These are phyloP conservation scores for Streptopelia turtur DNA, from an alignment of 2,797 vertebrate species.

Conservation along the genomic window DNA sequence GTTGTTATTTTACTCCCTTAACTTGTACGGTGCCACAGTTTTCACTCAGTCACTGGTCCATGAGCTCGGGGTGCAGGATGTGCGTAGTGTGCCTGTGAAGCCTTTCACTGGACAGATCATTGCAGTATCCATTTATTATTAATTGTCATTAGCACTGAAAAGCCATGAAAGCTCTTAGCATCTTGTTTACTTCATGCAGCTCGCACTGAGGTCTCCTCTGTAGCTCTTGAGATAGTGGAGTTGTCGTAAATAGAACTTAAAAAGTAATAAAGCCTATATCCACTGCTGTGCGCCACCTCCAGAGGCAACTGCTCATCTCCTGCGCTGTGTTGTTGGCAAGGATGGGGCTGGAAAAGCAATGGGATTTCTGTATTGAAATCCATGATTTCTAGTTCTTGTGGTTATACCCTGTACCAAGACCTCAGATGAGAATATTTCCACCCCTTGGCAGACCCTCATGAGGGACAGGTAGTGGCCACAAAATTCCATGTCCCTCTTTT, in stretches of 20 bases:
- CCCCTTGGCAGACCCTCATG: not conserved
- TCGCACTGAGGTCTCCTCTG: constrained; percentile 31
- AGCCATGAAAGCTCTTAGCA: constrained; percentile 54
- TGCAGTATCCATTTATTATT: constrained; percentile 59
- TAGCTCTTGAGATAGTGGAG: constrained; percentile 30
- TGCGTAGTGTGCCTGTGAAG: not conserved
- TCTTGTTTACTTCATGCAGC: constrained; percentile 56
- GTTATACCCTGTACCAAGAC: not conserved
- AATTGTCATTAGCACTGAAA: constrained; percentile 64
- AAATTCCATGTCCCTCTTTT: not conserved
- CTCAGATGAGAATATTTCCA: not conserved
- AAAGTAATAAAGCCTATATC: not conserved
- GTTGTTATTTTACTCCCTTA: not conserved
- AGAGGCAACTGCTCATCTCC: not conserved
- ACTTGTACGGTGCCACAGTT: not conserved
- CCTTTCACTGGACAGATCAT: not conserved
- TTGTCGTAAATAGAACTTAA: constrained; percentile 48
- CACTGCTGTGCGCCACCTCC: not conserved
- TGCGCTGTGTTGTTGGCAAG: not conserved
- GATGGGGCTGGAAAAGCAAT: not conserved
- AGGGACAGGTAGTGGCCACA: not conserved
- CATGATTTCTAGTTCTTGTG: not conserved
- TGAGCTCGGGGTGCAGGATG: not conserved
- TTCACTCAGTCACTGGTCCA: not conserved
- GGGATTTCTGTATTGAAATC: not conserved